Conservation (phyloP, 2,797 vertebrate genomes). For the Meda fulgida region DNA sequence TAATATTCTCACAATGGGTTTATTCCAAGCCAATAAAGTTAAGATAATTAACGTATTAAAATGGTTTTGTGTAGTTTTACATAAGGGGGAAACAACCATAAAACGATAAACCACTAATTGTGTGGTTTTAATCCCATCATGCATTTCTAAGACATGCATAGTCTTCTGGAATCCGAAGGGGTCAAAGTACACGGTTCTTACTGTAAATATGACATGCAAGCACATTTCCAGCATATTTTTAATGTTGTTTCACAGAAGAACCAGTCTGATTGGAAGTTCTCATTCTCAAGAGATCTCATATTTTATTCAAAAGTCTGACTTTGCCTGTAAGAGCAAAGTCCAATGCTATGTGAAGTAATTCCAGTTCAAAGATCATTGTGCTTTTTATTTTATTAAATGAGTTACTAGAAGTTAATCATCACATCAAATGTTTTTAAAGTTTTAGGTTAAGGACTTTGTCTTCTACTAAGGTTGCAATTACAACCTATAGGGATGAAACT, state of each 20-base stretch:
- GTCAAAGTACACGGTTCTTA: background rate
- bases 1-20: background rate
- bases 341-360: background rate
- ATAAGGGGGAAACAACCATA: background rate
- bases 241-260: background rate
- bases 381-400: background rate
- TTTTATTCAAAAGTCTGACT: background rate
- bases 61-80: background rate
- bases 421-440: background rate
- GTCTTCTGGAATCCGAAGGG: background rate
- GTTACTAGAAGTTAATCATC: background rate
- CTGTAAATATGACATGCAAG: background rate
- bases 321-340: conserved; percentile 13
- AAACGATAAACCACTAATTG: background rate
- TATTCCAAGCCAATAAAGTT: background rate
- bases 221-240: background rate
- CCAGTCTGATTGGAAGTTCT: background rate
- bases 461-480: background rate
- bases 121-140: background rate
- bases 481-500: background rate
- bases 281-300: no score
- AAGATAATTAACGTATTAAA: background rate
- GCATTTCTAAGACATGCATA: background rate
- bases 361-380: conserved; percentile 13
- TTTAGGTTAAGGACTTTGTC: background rate